These are phyloP conservation scores for Varecia variegata DNA, from an alignment of 2,797 vertebrate species.

Conservation along the genomic window DNA sequence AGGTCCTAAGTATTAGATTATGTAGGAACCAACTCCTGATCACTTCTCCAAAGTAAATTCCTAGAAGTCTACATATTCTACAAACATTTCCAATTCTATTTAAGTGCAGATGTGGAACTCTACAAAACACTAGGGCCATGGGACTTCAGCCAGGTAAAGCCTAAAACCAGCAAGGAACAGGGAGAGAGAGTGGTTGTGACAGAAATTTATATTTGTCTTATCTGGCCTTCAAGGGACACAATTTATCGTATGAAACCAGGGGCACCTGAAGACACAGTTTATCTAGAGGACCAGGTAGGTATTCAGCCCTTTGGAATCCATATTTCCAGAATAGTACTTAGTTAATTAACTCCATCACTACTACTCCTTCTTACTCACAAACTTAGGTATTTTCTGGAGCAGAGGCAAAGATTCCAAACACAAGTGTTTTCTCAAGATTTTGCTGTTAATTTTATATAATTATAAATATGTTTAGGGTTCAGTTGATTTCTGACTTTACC, in stretches of 20 bases:
- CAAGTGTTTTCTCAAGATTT: neutral
- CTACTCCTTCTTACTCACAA: neutral
- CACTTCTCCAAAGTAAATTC: neutral
- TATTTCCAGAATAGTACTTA: neutral
- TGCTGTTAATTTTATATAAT: neutral
- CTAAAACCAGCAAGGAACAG: neutral
- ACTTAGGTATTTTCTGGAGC: neutral
- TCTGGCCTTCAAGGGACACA: neutral
- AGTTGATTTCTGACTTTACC: neutral
- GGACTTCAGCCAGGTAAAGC: neutral
- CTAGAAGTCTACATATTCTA: neutral
- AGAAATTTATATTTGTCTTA: neutral
- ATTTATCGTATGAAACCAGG: neutral
- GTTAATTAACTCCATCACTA: neutral
- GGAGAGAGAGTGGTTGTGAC: neutral
- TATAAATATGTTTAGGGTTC: neutral
- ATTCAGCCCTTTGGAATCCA: neutral
- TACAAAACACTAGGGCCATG: neutral
- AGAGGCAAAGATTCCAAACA: neutral
- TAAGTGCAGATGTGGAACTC: neutral
- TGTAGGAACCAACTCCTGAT: neutral
- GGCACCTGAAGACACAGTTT: neutral
- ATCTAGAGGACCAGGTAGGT: neutral
- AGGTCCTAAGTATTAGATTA: neutral
- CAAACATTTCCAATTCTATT: neutral